Conservation (phyloP, 2,797 vertebrate genomes). For the Channallabes apus region DNA sequence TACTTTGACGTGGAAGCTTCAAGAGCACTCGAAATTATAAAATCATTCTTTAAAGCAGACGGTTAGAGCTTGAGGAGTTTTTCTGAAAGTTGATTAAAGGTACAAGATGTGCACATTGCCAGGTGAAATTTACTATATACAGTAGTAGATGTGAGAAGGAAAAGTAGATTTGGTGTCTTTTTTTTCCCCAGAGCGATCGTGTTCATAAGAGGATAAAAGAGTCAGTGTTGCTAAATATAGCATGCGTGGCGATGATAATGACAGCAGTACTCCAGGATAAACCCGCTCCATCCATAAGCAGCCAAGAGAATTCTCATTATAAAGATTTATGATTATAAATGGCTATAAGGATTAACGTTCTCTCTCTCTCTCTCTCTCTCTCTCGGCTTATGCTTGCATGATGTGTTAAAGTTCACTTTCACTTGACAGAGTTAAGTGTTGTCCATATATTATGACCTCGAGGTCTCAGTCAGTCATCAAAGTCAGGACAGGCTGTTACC, state of each 20-base stretch:
- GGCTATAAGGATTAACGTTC: not conserved
- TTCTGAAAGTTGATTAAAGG: not conserved
- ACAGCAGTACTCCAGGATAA: slow-evolving; percentile 18
- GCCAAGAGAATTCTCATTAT: slow-evolving; percentile 1
- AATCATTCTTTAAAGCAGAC: not conserved
- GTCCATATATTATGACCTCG: slow-evolving; percentile 27
- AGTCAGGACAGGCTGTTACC: slow-evolving; percentile 37
- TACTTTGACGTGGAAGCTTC: not conserved
- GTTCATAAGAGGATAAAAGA: slow-evolving; percentile 12
- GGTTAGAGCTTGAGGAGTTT: not conserved
- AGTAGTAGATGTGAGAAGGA: not conserved
- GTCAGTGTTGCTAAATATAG: slow-evolving; percentile 2
- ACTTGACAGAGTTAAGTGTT: not conserved
- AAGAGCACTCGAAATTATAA: not conserved
- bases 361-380: not conserved
- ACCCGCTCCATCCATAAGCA: not conserved
- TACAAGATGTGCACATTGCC: not conserved
- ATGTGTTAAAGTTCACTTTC: not conserved
- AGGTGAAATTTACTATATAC: not conserved
- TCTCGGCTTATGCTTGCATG: not conserved
- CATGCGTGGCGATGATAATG: not conserved
- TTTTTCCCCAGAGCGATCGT: not conserved
- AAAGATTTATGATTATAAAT: slow-evolving; percentile 5
- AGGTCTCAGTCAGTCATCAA: slow-evolving; percentile 23
- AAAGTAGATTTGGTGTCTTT: not conserved